phyloP scores from a whole-genome alignment of 2,797 vertebrate genomes.

The Tokudaia tokunoshimensis region DNA sequence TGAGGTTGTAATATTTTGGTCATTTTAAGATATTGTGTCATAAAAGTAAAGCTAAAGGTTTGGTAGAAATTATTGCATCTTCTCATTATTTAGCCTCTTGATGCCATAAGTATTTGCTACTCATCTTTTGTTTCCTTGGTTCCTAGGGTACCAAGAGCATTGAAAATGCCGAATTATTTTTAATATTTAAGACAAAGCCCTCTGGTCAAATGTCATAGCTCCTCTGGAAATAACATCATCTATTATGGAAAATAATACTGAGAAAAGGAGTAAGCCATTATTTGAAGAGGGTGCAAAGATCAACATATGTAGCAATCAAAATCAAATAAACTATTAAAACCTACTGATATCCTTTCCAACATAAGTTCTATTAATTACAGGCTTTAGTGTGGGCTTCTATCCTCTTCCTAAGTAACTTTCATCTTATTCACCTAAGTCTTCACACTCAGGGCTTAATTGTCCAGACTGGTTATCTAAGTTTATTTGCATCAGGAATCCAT shows the following conservation, averaged over 20 bases:
- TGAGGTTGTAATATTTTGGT: conserved; percentile 30
- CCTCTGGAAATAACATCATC: conserved; percentile 67
- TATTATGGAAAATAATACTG: conserved; percentile 46
- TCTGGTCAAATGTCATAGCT: conserved; percentile 49
- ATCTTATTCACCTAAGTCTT: conserved; percentile 19
- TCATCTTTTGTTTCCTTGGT: conserved; percentile 71
- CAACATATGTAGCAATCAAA: background rate
- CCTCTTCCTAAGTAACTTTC: conserved; percentile 11
- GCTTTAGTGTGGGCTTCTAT: background rate
- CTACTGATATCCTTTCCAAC: background rate
- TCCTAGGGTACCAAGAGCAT: conserved; percentile 39
- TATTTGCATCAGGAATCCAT: background rate
- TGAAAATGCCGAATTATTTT: conserved; percentile 50
- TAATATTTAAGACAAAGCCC: background rate
- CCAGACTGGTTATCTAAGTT: background rate
- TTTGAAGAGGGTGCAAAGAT: background rate
- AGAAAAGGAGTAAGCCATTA: conserved; percentile 46
- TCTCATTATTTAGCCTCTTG: conserved; percentile 59
- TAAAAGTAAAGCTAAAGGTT: conserved; percentile 60
- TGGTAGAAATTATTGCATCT: conserved; percentile 63
- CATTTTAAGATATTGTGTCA: conserved; percentile 66
- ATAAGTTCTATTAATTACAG: conserved; percentile 42
- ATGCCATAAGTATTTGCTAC: conserved; percentile 57
- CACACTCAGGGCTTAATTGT: conserved; percentile 1
- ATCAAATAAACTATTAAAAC: conserved; percentile 25